Base-by-base conservation (phyloP, 2,797 vertebrate species). In the Lophura swinhoii region DNA sequence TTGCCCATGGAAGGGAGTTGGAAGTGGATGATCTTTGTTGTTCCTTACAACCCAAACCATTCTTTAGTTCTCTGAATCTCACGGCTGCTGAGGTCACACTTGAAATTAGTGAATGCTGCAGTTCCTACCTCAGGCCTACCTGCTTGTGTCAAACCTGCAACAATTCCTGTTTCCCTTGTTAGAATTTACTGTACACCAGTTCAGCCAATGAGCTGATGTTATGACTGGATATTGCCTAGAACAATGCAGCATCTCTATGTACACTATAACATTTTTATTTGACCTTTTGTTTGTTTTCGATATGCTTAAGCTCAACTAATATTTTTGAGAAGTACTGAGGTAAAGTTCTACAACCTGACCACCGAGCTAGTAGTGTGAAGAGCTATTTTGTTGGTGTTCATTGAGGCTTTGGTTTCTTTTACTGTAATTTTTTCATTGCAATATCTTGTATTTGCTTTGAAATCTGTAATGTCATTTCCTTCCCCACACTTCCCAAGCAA, bases 101-200 rank as follows among this genome's bases (percentile, higher is more conserved):
- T 58, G 46, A 26, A 28, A 49, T 49, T 7, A 79, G 14, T 48
- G 37, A 58, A 9, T 1, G 3, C 28, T 0, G 0, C 16, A 59
- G 28, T 21, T 58, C 16, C 24, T 76, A 0, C 6, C 6, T 23
- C 1, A 6, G 56, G 46, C 6, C 22, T 64, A 16, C 33, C 16
- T 67, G 53, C 18, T 1, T 56, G 37, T 0, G 0, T 37, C 58
- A 60, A 3, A 21, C 9, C 35, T 58, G 18, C 31, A 48, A 6
- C 12, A 85, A 22, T 51, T 70, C 39, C 9, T 31, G 5, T 5
- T 68, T 72, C 18, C 56, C 6, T 55, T 21, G 6, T 21, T 15
- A 55, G 41, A 20, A 20, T 46, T 39, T 35, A 44, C 56, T 22
- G 20, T 58, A 14, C 18, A 14, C 56, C 20, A 58, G 23, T 48